Percentiles rank a stretch among this genome's conserved stretches.
Evolutionary conservation across 2,888 invertebrate genomes (phyloP).

Genomic region (Nysson spinosus): DNA sequence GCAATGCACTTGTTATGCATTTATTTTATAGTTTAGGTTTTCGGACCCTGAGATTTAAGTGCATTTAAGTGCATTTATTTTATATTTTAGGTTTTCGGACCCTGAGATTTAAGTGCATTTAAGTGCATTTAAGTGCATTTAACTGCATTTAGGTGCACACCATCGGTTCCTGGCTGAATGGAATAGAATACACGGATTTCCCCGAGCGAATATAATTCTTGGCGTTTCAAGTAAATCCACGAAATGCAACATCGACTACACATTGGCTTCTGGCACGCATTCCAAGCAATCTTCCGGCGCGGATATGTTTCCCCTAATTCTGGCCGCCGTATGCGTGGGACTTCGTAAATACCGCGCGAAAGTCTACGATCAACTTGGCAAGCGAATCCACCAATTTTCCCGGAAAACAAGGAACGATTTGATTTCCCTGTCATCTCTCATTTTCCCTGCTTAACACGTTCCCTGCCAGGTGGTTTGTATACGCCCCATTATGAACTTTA

Average conservation of each 20-base stretch:
- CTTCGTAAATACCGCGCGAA: constrained; percentile 49
- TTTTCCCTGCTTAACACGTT: not conserved
- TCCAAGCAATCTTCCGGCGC: constrained; percentile 28
- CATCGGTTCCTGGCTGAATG: not conserved
- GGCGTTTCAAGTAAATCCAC: constrained; percentile 11
- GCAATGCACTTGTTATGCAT: too few relatives aligned
- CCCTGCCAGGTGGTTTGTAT: too few relatives aligned
- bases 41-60: too few relatives aligned
- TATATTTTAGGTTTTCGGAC: too few relatives aligned
- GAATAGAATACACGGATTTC: not conserved
- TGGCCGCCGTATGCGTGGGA: constrained; percentile 17
- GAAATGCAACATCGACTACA: constrained; percentile 1
- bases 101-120: too few relatives aligned
- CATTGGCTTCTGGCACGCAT: constrained; percentile 48
- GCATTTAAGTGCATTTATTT: too few relatives aligned
- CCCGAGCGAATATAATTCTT: not conserved
- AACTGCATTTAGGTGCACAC: too few relatives aligned
- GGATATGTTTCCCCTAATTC: constrained; percentile 45
- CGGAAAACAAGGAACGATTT: constrained; percentile 43
- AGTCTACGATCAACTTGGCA: constrained; percentile 38
- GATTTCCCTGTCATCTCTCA: constrained; percentile 2
- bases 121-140: too few relatives aligned
- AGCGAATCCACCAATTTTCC: constrained; percentile 30
- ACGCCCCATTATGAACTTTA: too few relatives aligned
- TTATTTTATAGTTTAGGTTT: too few relatives aligned